Evolutionary conservation across 2,888 invertebrate genomes (phyloP), one percentile per base, ranked within the genome.

Genomic region (Phania funesta): DNA sequence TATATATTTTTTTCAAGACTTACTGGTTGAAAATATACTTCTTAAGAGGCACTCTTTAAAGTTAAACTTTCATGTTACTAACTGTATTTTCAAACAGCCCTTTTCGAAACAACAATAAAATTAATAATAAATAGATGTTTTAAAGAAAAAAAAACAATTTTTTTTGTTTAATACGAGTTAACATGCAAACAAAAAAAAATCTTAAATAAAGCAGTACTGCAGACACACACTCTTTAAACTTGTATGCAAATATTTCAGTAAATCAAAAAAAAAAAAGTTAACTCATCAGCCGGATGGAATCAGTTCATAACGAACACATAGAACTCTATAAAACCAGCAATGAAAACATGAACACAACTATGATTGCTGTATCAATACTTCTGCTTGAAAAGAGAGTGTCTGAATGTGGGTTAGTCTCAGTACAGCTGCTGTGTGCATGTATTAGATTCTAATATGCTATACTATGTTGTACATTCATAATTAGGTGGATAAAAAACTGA

Each of bases 311-410:
- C 5, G 7, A 29, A 29, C 4, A 35, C 35, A 2, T 35, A 35
- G 35, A 11, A 35, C 9, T 35, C 35, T 11, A 35, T 35, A 35
- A 35, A 35, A 9, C 35, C 35, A 35, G 35, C 35, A n/a, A 58
- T n/a, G 29, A 48, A 13, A 48, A 16, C 24, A 48, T 64, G 26
- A 46, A 58, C 22, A 46, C 46, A 38, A 46, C 54, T 46, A 56
- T 62, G 77, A 77, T 70, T 52, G 62, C 58, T 80, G 52, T 54
- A 80, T 80, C 80, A 76, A 80, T 76, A 80, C 54, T 71, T 76
- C 76, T 76, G 75, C 26, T 76, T 80, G 70, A 60, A 60, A 44
- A 54, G 35, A 11, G 35, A 8, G 18, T 11, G 16, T 18, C 1
- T 0, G 24, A 0, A n/a, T 3, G 5, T 54, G 11, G 13, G 18